Conservation (phyloP, 2,113 vertebrate species). For the Leptosomus discolor region DNA sequence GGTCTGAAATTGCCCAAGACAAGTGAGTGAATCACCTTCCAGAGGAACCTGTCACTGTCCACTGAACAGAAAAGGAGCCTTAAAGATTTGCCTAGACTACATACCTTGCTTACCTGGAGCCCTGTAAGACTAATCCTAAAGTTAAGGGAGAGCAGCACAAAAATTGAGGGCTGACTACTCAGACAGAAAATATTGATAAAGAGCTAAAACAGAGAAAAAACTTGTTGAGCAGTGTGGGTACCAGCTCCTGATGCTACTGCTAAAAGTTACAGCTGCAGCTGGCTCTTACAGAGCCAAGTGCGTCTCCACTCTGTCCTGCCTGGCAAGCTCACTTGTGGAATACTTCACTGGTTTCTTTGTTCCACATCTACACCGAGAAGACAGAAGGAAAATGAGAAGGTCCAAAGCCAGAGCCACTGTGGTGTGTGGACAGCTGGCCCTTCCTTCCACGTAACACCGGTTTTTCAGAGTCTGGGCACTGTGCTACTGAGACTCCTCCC, state of each 20-base stretch:
- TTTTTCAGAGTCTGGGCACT: not conserved
- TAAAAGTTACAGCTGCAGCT: not conserved
- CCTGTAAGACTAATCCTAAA: not conserved
- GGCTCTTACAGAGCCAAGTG: not conserved
- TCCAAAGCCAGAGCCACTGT: not conserved
- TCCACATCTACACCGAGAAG: not conserved
- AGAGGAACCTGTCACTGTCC: not conserved
- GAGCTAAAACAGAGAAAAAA: not conserved
- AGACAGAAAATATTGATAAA: not conserved
- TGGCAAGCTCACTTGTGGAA: not conserved
- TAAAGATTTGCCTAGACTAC: not conserved
- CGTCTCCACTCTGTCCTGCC: not conserved
- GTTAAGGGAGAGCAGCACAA: not conserved
- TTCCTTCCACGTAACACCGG: fast-evolving
- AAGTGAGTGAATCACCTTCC: not conserved
- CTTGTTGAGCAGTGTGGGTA: not conserved
- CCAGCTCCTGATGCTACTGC: not conserved
- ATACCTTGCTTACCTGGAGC: not conserved
- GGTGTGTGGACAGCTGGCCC: not conserved
- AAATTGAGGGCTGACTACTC: not conserved
- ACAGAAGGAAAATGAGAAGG: not conserved
- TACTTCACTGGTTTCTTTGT: not conserved
- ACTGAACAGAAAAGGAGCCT: not conserved
- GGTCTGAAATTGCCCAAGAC: not conserved
- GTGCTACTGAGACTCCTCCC: not conserved